Conservation (phyloP, 2,797 vertebrate genomes). For the Esox masquinongy region DNA sequence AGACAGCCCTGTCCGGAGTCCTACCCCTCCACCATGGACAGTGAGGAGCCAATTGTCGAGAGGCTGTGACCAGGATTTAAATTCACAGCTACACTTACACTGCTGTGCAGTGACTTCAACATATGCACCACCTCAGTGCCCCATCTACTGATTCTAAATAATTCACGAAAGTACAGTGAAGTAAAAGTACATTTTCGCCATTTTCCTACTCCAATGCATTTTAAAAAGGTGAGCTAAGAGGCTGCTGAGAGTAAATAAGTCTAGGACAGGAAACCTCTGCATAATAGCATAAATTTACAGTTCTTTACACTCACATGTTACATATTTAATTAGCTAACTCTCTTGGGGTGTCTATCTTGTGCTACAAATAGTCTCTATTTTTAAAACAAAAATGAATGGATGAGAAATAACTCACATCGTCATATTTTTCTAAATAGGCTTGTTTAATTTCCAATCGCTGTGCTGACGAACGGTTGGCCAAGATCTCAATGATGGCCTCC, state of each 20-base stretch:
- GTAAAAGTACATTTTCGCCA: not conserved
- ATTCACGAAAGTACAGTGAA: not conserved
- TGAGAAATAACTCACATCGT: conserved; percentile 70
- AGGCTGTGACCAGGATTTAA: too few species aligned
- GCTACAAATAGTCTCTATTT: not conserved
- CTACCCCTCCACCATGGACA: too few species aligned
- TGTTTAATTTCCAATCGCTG: conserved; percentile 78
- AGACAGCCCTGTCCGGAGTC: too few species aligned
- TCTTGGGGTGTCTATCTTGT: not conserved
- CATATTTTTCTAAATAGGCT: conserved; percentile 80
- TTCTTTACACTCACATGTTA: not conserved
- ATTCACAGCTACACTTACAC: too few species aligned
- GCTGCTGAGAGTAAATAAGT: not conserved
- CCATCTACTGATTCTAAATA: too few species aligned
- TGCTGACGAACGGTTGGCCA: conserved; percentile 72
- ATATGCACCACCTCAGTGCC: too few species aligned
- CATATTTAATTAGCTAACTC: not conserved
- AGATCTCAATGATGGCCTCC: conserved; percentile 72
- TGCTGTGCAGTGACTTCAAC: too few species aligned
- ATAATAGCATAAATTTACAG: not conserved
- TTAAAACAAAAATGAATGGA: not conserved
- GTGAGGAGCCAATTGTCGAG: too few species aligned
- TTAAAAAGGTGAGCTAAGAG: not conserved
- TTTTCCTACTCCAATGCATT: not conserved
- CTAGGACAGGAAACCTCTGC: not conserved